Evolutionary conservation across 1,140 invertebrate species (phyloP), one percentile per base, ranked within the genome.

Genomic region (Sitobion miscanthi): DNA sequence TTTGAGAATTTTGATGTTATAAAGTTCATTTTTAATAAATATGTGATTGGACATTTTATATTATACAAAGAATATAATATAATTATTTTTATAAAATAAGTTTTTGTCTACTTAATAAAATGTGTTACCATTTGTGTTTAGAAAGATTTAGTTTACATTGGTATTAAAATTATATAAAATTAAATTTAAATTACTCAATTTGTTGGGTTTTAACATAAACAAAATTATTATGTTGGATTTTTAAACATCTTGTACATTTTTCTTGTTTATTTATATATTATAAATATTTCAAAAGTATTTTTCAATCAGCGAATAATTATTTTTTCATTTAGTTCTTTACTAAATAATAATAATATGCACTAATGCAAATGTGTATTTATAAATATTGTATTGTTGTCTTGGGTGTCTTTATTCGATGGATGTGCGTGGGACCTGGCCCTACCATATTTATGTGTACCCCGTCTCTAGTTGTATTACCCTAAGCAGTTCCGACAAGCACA

Each of bases 91-190:
- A 57, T 93, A 54, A 93, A 93, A 86, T 86, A 57, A 93, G 82
- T 85, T 93, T 90, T 93, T 93, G 91, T 93, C 91, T 93, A 93
- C 91, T 93, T 93, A 93, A 93, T 54, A 92, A 86, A 93, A 93
- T 86, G 91, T 93, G 91, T 93, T 93, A 93, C 91, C 91, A 93
- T 93, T 93, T 93, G 91, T 93, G 82, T 93, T 93, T 93, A 93
- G 91, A 93, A 93, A 93, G 91, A 85, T 85, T 93, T 93, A 93
- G 91, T 83, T 85, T 93, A 86, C 91, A 93, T 93, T 93, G 49
- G 49, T 85, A 86, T 85, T 85, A 85, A 85, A 93, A 85, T 93
- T 42, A 93, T 52, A 85, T 92, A 54, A 35, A 82, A 92, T 92
- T 85, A 54, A 92, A 92, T 42, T 47, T 23, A 93, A 42, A 93